Percentiles rank a stretch among this genome's conserved stretches.
These are phyloP conservation scores for Catajapyx aquilonaris DNA, from an alignment of 1,140 invertebrate genomes.

Conservation along the genomic window DNA sequence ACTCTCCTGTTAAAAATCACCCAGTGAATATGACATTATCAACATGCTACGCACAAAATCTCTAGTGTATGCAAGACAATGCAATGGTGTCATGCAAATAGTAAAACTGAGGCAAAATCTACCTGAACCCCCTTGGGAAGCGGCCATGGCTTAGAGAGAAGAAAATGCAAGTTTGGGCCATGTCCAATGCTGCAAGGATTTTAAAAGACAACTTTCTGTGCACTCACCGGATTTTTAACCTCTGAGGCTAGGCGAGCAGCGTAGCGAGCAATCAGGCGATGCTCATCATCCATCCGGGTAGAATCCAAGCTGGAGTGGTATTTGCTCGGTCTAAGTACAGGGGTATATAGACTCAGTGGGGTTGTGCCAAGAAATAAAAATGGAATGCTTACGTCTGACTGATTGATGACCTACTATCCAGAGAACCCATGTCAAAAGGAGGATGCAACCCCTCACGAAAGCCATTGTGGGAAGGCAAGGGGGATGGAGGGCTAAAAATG, in stretches of 20 bases:
- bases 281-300: constrained; percentile 68
- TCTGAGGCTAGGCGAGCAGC: constrained; percentile 82
- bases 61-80: too few species aligned
- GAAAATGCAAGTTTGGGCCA: not conserved
- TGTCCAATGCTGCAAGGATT: not conserved
- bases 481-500: constrained; percentile 50
- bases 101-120: too few species aligned
- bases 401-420: constrained; percentile 51
- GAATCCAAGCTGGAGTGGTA: constrained; percentile 21
- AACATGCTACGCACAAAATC: too few species aligned
- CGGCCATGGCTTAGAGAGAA: not conserved
- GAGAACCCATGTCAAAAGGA: constrained; percentile 53
- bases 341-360: not conserved
- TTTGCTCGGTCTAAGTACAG: constrained; percentile 21
- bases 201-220: not conserved
- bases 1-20: too few species aligned
- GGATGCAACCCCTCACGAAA: constrained; percentile 41
- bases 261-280: constrained; percentile 86
- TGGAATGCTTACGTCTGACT: constrained; percentile 26
- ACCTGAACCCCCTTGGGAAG: not conserved
- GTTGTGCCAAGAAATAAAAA: constrained; percentile 1
- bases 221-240: constrained; percentile 56
- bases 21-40: too few species aligned
- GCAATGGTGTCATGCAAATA: too few species aligned
- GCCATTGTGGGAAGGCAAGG: constrained; percentile 68